Base-by-base conservation (phyloP, 2,888 invertebrate genomes). In the Phragmatobia fuliginosa region DNA sequence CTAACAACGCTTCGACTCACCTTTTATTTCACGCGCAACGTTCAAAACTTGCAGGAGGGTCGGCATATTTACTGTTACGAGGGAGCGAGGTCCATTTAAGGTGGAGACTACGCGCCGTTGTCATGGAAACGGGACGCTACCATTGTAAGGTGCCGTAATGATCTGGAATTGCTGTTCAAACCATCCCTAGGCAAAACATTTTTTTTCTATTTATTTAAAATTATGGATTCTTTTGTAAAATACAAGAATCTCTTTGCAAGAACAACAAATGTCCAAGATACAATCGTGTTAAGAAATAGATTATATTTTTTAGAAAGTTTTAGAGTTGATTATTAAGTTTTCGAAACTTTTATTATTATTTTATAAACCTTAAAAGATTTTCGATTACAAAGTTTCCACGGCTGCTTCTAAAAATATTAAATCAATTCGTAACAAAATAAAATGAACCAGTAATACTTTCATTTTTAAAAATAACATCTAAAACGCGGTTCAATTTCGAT, bases 51-150 rank as follows among this genome's bases (percentile, higher is more conserved):
- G 69, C 66, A 77, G 76, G 64, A 69, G 67, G 77, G 78, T 75
- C 78, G 78, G 81, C 79, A 83, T 84, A 87, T 87, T 87, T 87
- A 88, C 84, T 85, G 86, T 85, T 85, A 85, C 56, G 65, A 58
- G 81, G 75, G 77, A 76, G 75, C 72, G 80, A 80, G 81, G 80
- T 82, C 78, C 82, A 77, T 83, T 78, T 76, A 71, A 66, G 73
- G 75, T 76, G 80, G 80, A 84, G 84, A 76, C 79, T 74, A 75
- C 81, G 78, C 79, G 71, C 66, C 76, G 91, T 92, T 87, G 77
- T 86, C 79, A 90, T 90, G 85, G 87, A 69, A 84, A 92, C 91
- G 77, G 41, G 31, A 66, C 38, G 41, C 56, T n/a, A 36, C 28
- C 56, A 56, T 56, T 65, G 65, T 65, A 28, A 36, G 56, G 25